phyloP scores from a whole-genome alignment of 2,797 vertebrate genomes.

The Lutjanus campechanus region DNA sequence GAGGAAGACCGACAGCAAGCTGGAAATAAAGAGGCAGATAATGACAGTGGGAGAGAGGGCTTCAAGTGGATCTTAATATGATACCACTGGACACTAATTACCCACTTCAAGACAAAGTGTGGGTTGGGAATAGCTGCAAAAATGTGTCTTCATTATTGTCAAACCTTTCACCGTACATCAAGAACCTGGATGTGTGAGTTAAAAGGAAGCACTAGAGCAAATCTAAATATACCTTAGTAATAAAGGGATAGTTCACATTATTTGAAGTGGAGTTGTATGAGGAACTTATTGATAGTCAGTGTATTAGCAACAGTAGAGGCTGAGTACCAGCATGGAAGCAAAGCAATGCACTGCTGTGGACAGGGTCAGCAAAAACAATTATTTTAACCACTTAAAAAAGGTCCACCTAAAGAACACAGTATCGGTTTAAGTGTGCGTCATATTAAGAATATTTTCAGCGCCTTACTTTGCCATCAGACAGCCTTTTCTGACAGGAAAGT shows the following conservation, averaged over 20 bases:
- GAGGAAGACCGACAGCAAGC: background rate
- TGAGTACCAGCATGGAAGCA: too few relatives aligned
- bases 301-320: too few relatives aligned
- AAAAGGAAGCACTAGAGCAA: slow-evolving; percentile 21
- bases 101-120: slow-evolving; percentile 27
- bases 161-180: background rate
- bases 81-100: slow-evolving; percentile 45
- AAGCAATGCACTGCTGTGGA: too few relatives aligned
- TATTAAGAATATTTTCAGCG: too few relatives aligned
- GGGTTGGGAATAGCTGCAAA: background rate
- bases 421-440: too few relatives aligned
- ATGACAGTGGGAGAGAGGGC: slow-evolving; percentile 31
- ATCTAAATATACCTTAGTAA: slow-evolving; percentile 4
- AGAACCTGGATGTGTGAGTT: background rate
- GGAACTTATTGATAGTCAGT: too few relatives aligned
- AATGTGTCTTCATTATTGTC: slow-evolving; percentile 23
- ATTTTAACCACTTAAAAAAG: too few relatives aligned
- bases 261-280: too few relatives aligned
- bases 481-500: too few relatives aligned
- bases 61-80: slow-evolving; percentile 45
- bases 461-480: too few relatives aligned
- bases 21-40: slow-evolving; percentile 4
- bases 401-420: too few relatives aligned
- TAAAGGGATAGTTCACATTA: background rate
- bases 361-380: too few relatives aligned